Percentiles rank a stretch among this genome's conserved stretches.
Conservation (phyloP, 2,797 vertebrate species). For the Hybognathus amarus region DNA sequence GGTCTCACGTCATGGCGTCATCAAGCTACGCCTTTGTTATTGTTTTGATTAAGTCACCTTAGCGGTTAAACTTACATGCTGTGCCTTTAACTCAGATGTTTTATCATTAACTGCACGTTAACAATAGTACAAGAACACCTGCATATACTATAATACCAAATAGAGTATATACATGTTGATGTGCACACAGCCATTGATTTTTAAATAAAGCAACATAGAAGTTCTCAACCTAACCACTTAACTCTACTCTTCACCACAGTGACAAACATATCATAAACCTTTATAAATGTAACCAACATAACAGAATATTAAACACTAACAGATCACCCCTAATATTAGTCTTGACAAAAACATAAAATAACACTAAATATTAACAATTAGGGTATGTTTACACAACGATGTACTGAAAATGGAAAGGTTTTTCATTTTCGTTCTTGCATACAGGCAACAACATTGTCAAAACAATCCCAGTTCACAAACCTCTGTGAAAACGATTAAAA, state of each 20-base stretch:
- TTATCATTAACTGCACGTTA: background rate
- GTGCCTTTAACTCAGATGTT: background rate
- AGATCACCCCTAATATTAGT: background rate
- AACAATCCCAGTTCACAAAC: background rate
- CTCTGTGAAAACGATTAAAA: background rate
- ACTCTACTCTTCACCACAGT: background rate
- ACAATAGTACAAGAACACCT: background rate
- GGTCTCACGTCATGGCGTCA: too few species aligned
- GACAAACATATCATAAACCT: background rate
- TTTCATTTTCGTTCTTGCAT: background rate
- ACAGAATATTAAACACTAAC: background rate
- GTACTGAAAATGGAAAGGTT: background rate
- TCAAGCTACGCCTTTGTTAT: background rate
- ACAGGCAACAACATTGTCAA: background rate
- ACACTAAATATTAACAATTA: background rate
- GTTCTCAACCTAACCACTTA: background rate
- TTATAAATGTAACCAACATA: background rate
- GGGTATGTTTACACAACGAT: rapidly evolving
- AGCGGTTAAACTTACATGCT: too few species aligned
- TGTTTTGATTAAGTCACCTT: background rate
- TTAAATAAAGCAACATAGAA: background rate
- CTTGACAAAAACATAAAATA: background rate
- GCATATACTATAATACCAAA: background rate
- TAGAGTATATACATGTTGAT: background rate
- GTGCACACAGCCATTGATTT: background rate